Conservation (phyloP, 2,113 vertebrate genomes). For the Oncorhynchus keta region DNA sequence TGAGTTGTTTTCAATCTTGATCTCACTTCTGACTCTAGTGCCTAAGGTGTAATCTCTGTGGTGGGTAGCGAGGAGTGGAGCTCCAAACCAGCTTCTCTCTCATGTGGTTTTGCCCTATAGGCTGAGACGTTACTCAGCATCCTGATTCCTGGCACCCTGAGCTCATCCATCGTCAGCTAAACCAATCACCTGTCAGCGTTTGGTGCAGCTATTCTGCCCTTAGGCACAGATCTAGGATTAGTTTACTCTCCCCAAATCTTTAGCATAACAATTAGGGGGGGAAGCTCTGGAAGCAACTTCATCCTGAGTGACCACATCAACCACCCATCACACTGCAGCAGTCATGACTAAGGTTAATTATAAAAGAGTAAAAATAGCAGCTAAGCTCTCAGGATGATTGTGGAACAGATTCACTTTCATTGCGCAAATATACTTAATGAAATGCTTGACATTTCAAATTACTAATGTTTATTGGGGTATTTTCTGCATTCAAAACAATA, state of each 20-base stretch:
- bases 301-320: background rate
- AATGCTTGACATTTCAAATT: no score
- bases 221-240: background rate
- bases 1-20: conserved; percentile 35
- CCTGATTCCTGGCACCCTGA: conserved; percentile 45
- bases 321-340: background rate
- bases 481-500: background rate
- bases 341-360: conserved; percentile 44
- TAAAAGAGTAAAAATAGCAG: conserved; percentile 17
- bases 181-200: conserved; percentile 47
- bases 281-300: background rate
- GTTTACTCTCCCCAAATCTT: background rate
- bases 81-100: conserved; percentile 41
- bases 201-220: conserved; percentile 11
- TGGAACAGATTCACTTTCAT: no score
- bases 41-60: conserved; percentile 50
- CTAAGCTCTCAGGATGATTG: background rate
- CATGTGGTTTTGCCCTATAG: conserved; percentile 48
- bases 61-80: conserved; percentile 29
- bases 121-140: conserved; percentile 37
- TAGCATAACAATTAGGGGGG: background rate
- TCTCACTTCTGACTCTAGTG: conserved; percentile 20
- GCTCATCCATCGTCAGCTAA: conserved; percentile 29
- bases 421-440: no score
- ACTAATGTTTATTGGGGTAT: background rate